Conservation (phyloP, 2,797 vertebrate genomes). For the Halcyon chelicuti region DNA sequence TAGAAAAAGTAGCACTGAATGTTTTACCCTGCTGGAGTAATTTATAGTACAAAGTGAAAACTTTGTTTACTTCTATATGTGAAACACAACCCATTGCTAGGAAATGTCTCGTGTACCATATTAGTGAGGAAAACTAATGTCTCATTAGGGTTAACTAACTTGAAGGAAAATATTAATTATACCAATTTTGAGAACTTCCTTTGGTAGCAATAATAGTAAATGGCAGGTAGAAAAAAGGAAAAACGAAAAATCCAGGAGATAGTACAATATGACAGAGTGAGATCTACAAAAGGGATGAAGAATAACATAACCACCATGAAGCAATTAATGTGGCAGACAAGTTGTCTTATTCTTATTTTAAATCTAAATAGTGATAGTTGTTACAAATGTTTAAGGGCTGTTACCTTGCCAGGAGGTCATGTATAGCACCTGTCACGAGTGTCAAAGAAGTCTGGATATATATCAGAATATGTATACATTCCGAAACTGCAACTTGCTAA, state of each 20-base stretch:
- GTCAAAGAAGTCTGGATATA: background rate
- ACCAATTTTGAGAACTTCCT: background rate
- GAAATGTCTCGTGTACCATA: background rate
- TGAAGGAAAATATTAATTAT: background rate
- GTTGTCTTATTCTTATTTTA: background rate
- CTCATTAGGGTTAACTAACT: background rate
- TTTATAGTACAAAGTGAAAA: background rate
- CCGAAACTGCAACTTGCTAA: background rate
- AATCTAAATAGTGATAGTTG: background rate
- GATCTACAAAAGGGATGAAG: background rate
- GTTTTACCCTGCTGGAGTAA: background rate
- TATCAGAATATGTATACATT: background rate
- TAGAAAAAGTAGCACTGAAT: background rate
- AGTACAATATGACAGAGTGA: background rate
- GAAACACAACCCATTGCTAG: background rate
- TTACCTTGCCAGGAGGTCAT: background rate
- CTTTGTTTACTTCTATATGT: background rate
- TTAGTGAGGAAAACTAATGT: background rate
- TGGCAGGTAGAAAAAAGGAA: background rate
- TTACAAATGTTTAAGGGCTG: background rate
- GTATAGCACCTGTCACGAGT: background rate
- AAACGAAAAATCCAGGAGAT: background rate
- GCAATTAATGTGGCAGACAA: background rate
- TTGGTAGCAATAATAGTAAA: background rate
- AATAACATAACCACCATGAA: background rate